phyloP scores from a whole-genome alignment of 2,888 invertebrate genomes.

The Poecilus cupreus region DNA sequence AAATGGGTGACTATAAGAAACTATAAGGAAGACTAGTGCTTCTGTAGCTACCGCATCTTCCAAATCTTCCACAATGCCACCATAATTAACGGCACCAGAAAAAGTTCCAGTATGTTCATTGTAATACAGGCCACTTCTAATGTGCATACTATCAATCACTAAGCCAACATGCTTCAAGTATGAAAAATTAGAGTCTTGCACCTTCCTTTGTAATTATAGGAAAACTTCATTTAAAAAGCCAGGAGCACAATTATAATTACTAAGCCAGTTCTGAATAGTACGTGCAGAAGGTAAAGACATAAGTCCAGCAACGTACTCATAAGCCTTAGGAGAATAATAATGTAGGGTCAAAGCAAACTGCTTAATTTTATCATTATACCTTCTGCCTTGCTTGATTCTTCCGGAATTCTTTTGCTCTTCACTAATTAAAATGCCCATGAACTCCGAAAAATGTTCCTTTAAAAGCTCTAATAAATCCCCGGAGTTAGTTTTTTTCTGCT shows the following conservation, averaged over 20 bases:
- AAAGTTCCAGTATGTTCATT: neutral
- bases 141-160: neutral
- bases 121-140: neutral
- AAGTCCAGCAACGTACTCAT: conserved; percentile 3
- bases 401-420: neutral
- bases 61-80: neutral
- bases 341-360: conserved; percentile 13
- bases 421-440: neutral
- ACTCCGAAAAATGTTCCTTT: neutral
- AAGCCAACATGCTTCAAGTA: neutral
- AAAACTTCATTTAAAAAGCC: neutral
- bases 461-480: no score
- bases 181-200: neutral
- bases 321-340: conserved; percentile 15
- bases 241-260: neutral
- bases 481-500: no score
- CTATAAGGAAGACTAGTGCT: neutral
- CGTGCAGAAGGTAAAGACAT: neutral
- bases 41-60: conserved; percentile 6
- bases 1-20: neutral
- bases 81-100: neutral
- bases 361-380: conserved; percentile 1
- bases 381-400: neutral
- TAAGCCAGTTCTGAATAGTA: neutral
- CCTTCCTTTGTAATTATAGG: neutral